Base-by-base conservation (phyloP, 2,888 invertebrate species). In the Spicauda simplicius region DNA sequence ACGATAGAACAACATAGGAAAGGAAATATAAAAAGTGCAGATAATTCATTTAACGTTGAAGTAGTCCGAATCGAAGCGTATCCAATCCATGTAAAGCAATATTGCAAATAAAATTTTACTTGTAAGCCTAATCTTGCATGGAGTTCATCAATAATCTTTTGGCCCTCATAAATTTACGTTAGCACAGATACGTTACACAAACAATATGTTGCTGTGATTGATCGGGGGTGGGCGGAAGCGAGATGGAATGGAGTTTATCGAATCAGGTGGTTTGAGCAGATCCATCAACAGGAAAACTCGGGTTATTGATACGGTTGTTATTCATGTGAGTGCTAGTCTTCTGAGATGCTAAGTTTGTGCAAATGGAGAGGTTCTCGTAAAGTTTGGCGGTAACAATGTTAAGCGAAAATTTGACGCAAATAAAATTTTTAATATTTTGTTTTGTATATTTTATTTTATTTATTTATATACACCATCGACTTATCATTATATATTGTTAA, bases 201-300 rank as follows among this genome's bases (percentile, higher is more conserved):
- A 80, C 81, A 80, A 80, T 80, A 79, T 79, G 80, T 76, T 78
- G 73, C 59, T 70, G 74, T 82, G 81, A 82, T 81, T 77, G 80
- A 82, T 82, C 74, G 76, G 69, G 58, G 71, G 68, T 69, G 70
- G 37, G 60, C 55, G 48, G 66, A 60, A 55, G 53, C 66, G 37
- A 10, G 48, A 66, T 50, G 67, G 72, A 57, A 65, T 70, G 68
- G 69, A 76, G 73, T 73, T 73, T 74, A 75, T 77, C 76, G 73
- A 78, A 77, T 78, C 76, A 77, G 76, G 73, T 77, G 66, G 66
- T 55, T 66, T 65, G 16, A 60, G 60, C 60, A 16, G 60, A 66
- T 66, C 66, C 60, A 66, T 66, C 66, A 66, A 59, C 45, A 54
- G 45, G 30, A 53, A 57, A 59, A 50, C 50, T 55, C 53, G 30